A percentile compares a stretch with the other conserved stretches of the same genome.
These are phyloP conservation scores for Trematocara caparti DNA, from an alignment of 2,797 vertebrate genomes.

Conservation along the genomic window DNA sequence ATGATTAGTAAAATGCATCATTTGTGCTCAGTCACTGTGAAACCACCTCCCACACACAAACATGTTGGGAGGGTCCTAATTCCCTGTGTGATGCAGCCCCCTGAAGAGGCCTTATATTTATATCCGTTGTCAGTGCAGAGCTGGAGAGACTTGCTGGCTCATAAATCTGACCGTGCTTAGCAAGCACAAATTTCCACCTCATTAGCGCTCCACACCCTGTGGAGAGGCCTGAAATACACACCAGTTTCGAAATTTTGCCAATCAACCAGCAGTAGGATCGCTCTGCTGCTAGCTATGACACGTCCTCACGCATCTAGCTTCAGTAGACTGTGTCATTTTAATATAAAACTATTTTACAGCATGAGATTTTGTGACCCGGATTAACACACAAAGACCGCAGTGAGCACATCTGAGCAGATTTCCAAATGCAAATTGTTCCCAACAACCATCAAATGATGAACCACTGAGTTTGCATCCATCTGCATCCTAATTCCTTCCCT, in stretches of 20 bases:
- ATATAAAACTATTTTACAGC: not conserved
- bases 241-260: conserved; percentile 25
- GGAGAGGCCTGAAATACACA: conserved; percentile 46
- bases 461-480: not conserved
- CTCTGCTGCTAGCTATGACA: conserved; percentile 4
- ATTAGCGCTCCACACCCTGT: conserved; percentile 58
- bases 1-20: conserved; percentile 12
- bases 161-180: conserved; percentile 70
- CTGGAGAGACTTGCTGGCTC: conserved; percentile 53
- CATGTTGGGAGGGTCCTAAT: conserved; percentile 19
- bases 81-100: conserved; percentile 32
- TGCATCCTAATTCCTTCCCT: not conserved
- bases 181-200: conserved; percentile 67
- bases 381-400: not conserved
- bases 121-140: conserved; percentile 59
- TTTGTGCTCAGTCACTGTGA: conserved; percentile 14
- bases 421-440: not conserved
- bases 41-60: not conserved
- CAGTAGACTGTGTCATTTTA: not conserved
- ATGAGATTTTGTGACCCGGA: not conserved
- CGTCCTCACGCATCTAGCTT: not conserved
- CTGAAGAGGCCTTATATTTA: conserved; percentile 64
- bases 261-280: not conserved
- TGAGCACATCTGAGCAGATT: not conserved
- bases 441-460: not conserved